Percentiles rank a stretch among this genome's conserved stretches.
These are phyloP conservation scores for Collichthys lucidus DNA, from an alignment of 2,113 vertebrate species.

Conservation along the genomic window DNA sequence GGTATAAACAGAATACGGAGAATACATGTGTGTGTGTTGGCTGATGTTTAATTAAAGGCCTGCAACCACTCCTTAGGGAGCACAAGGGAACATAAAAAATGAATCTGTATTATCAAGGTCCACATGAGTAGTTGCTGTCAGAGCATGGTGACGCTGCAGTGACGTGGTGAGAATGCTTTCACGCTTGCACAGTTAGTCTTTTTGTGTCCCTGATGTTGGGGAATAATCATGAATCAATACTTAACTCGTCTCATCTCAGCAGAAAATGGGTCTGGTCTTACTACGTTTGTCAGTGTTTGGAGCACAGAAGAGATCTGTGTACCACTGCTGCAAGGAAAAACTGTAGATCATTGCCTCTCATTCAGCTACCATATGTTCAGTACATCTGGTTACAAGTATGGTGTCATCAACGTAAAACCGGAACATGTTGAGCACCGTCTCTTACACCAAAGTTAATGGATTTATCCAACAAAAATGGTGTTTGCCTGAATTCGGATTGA, in stretches of 20 bases:
- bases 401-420: background rate
- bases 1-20: constrained; percentile 42
- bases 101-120: constrained; percentile 26
- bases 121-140: constrained; percentile 12
- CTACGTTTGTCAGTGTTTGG: constrained; percentile 7
- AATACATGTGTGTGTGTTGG: constrained; percentile 15
- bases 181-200: background rate
- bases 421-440: background rate
- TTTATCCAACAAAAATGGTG: constrained; percentile 4
- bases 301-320: background rate
- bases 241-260: constrained; percentile 19
- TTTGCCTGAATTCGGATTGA: background rate
- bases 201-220: constrained; percentile 25
- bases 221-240: constrained; percentile 52
- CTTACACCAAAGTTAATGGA: background rate
- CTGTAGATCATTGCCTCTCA: background rate
- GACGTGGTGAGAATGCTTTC: background rate
- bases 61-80: constrained; percentile 12
- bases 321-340: background rate
- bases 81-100: constrained; percentile 22
- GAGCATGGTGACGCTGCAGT: background rate
- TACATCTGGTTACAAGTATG: background rate
- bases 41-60: constrained; percentile 62
- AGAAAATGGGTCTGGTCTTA: constrained; percentile 30
- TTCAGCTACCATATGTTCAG: background rate